Conservation (phyloP, 92 coral and sea anemone species). For the Metridium senile region DNA sequence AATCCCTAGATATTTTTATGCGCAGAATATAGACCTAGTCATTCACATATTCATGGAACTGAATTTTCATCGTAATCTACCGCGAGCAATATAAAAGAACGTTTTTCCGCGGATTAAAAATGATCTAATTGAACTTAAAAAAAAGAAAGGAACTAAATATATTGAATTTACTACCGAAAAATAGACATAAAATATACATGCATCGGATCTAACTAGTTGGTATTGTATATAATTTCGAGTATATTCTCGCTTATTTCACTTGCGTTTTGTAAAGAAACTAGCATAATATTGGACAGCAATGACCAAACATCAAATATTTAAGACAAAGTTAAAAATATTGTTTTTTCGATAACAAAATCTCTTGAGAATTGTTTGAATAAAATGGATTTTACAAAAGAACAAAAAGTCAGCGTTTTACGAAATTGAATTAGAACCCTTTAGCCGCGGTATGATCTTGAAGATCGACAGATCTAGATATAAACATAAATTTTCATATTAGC, state of each 20-base stretch:
- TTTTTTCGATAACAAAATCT: background rate
- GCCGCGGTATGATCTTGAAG: background rate
- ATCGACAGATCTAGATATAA: slow-evolving; percentile 6
- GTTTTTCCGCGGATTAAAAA: background rate
- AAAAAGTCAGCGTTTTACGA: background rate
- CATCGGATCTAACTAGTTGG: too few relatives aligned
- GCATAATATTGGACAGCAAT: too few relatives aligned
- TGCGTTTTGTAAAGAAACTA: too few relatives aligned
- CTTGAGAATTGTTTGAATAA: background rate
- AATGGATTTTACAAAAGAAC: background rate
- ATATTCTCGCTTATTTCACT: too few relatives aligned
- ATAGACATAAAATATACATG: background rate
- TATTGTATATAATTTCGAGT: too few relatives aligned
- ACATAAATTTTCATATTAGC: background rate
- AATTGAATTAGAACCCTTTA: background rate
- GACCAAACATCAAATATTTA: too few relatives aligned
- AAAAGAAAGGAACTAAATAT: background rate
- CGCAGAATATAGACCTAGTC: too few relatives aligned
- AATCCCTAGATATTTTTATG: too few relatives aligned
- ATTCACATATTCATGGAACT: too few relatives aligned
- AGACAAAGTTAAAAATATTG: background rate
- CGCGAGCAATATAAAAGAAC: too few relatives aligned
- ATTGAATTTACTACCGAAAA: background rate
- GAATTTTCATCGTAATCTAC: too few relatives aligned
- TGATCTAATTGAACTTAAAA: background rate